These are phyloP conservation scores for Propithecus deckenii DNA, from an alignment of 2,797 vertebrate species.

Conservation along the genomic window DNA sequence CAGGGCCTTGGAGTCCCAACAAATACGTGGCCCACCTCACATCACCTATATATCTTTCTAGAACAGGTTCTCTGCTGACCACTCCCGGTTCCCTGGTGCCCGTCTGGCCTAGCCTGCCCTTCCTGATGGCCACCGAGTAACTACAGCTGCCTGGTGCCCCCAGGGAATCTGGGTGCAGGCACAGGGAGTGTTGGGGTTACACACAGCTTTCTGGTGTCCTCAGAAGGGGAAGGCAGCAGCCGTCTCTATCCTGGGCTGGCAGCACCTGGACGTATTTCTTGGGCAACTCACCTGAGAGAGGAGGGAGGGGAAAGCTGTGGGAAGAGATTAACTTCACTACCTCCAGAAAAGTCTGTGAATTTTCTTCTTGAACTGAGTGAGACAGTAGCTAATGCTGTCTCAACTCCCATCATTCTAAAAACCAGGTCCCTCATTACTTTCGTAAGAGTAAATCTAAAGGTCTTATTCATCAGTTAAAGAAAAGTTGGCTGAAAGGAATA, in stretches of 20 bases:
- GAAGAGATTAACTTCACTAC: neutral
- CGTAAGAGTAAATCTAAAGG: neutral
- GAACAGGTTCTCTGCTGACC: neutral
- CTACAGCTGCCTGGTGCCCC: too few species aligned
- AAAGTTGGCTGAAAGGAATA: neutral
- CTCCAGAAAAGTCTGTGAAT: neutral
- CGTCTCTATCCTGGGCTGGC: neutral
- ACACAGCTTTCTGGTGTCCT: neutral
- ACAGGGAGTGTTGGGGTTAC: neutral
- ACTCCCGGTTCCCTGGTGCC: neutral
- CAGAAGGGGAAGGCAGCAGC: neutral
- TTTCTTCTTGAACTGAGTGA: neutral
- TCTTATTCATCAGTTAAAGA: neutral
- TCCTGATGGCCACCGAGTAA: neutral
- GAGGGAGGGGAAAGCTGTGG: neutral
- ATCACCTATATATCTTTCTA: neutral
- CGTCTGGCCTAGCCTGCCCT: too few species aligned
- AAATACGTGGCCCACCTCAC: neutral
- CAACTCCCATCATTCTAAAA: neutral
- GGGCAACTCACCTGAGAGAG: neutral
- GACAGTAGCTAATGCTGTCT: neutral
- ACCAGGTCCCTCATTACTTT: neutral
- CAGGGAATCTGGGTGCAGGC: rapidly evolving
- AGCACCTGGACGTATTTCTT: neutral
- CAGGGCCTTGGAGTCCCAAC: neutral